A percentile compares a stretch with the other conserved stretches of the same genome.
phyloP scores from a whole-genome alignment of 2,888 invertebrate genomes.

The Thumatha senex region DNA sequence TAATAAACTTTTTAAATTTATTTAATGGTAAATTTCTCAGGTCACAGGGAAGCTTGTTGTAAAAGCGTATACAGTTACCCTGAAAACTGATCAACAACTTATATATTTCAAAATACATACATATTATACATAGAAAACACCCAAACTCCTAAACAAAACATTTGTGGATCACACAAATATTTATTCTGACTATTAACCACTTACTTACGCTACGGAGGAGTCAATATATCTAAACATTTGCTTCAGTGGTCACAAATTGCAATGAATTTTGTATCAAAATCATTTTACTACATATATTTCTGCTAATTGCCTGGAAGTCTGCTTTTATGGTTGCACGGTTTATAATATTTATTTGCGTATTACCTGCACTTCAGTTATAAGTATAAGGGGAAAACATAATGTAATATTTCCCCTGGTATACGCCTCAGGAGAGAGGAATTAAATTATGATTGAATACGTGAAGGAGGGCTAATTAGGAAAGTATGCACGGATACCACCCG shows the following conservation, averaged over 20 bases:
- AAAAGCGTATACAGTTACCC: too few relatives aligned
- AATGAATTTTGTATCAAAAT: conserved; percentile 40
- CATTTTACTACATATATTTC: conserved; percentile 40
- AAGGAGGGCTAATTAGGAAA: neutral
- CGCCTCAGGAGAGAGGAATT: neutral
- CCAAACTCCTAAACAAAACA: too few relatives aligned
- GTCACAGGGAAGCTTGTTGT: too few relatives aligned
- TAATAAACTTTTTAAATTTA: too few relatives aligned
- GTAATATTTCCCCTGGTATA: neutral
- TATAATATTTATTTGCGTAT: conserved; percentile 6
- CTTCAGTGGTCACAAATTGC: conserved; percentile 26
- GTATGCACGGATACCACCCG: neutral
- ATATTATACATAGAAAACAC: too few relatives aligned
- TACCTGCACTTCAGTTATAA: conserved; percentile 2
- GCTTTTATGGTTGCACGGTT: conserved; percentile 20
- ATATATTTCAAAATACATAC: too few relatives aligned
- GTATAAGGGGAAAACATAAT: neutral
- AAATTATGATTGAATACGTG: neutral
- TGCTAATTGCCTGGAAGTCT: conserved; percentile 48
- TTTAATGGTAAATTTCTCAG: too few relatives aligned
- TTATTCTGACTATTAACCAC: too few relatives aligned
- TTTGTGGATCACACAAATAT: too few relatives aligned
- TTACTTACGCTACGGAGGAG: too few relatives aligned
- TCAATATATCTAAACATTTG: too few relatives aligned
- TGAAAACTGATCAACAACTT: too few relatives aligned